phyloP scores from a whole-genome alignment of 2,888 invertebrate species.

The Sicus ferrugineus region DNA sequence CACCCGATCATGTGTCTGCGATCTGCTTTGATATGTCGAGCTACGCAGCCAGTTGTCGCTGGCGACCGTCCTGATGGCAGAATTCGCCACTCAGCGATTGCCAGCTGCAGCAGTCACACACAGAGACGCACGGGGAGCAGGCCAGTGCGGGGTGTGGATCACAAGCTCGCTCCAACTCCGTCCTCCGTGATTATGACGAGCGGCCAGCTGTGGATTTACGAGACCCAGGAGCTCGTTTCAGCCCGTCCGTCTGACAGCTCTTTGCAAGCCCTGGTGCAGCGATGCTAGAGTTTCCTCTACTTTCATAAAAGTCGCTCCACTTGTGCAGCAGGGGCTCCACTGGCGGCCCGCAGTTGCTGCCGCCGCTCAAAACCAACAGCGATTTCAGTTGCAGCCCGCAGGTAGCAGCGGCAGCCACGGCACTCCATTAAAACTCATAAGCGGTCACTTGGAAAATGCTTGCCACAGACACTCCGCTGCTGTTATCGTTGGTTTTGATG shows the following conservation, averaged over 20 bases:
- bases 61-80: not conserved
- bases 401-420: too few relatives aligned
- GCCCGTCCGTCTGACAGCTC: not conserved
- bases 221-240: not conserved
- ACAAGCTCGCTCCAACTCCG: not conserved
- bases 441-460: too few relatives aligned
- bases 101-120: not conserved
- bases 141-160: not conserved
- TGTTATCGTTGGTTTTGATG: constrained; percentile 11
- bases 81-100: not conserved
- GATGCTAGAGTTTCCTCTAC: not conserved
- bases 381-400: too few relatives aligned
- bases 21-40: constrained; percentile 4
- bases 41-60: not conserved
- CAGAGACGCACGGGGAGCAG: not conserved
- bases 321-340: constrained; percentile 7
- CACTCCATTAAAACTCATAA: too few relatives aligned
- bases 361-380: not conserved
- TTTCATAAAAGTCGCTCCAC: constrained; percentile 18
- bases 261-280: too few relatives aligned
- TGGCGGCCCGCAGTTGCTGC: not conserved
- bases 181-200: constrained; percentile 3
- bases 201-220: not conserved
- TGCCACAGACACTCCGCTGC: not conserved
- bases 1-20: constrained; percentile 13